A percentile compares a stretch with the other conserved stretches of the same genome.
Evolutionary conservation across 2,797 vertebrate species (phyloP).

Genomic region (Loris lydekkerianus): DNA sequence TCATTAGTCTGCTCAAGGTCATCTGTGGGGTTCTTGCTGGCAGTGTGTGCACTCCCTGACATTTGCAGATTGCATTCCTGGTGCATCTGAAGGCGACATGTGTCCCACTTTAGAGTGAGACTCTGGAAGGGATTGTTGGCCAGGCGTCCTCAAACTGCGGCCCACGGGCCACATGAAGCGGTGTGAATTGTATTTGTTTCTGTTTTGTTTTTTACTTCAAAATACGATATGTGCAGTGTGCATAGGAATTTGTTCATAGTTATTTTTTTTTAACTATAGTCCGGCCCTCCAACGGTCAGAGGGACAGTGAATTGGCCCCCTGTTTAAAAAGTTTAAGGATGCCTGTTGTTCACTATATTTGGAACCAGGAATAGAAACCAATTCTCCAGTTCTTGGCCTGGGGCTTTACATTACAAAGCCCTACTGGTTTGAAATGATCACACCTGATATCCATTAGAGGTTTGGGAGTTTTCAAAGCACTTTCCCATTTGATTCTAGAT

Average conservation of each 20-base stretch:
- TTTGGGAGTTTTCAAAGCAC: background rate
- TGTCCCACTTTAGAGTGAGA: background rate
- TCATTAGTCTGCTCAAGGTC: background rate
- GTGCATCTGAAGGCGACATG: background rate
- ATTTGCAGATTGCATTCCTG: background rate
- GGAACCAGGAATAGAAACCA: slow-evolving; percentile 52
- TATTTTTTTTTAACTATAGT: too few relatives aligned
- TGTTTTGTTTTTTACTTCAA: too few relatives aligned
- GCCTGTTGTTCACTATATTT: background rate
- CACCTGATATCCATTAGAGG: slow-evolving; percentile 34
- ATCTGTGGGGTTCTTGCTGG: background rate
- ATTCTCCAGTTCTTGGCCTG: background rate
- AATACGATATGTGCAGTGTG: too few relatives aligned
- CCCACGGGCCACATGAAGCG: too few relatives aligned
- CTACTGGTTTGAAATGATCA: background rate
- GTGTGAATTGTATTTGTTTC: too few relatives aligned
- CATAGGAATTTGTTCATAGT: too few relatives aligned
- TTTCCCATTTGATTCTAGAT: background rate
- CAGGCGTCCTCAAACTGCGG: too few relatives aligned
- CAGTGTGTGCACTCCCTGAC: background rate
- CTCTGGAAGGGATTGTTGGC: background rate
- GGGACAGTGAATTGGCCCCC: too few relatives aligned
- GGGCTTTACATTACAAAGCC: background rate
- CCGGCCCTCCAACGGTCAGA: too few relatives aligned
- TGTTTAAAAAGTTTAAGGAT: too few relatives aligned